Evolutionary conservation across 2,888 invertebrate genomes (phyloP).

Genomic region (Diogma glabrata): DNA sequence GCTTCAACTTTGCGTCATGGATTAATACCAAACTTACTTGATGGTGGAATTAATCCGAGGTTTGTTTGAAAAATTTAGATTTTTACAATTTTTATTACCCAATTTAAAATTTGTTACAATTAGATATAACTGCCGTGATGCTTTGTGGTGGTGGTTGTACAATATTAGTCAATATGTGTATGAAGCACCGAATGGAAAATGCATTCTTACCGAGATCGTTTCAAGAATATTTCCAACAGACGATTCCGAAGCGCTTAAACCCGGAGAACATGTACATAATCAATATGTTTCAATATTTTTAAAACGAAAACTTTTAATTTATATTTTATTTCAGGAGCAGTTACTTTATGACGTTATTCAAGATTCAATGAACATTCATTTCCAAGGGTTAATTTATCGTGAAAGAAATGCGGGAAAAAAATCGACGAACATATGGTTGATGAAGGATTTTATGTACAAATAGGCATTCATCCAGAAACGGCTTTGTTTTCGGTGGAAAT

Average conservation of each 20-base stretch:
- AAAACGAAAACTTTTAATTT: neutral
- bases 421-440: constrained; percentile 97
- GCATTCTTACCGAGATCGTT: constrained; percentile 66
- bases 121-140: constrained; percentile 89
- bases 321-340: constrained; percentile 51
- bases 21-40: constrained; percentile 91
- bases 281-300: neutral
- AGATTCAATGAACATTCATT: constrained; percentile 84
- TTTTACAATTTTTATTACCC: neutral
- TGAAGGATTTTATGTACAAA: constrained; percentile 84
- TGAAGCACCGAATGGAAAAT: constrained; percentile 62
- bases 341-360: constrained; percentile 80
- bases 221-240: constrained; percentile 81
- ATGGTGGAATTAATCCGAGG: constrained; percentile 69
- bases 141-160: constrained; percentile 98
- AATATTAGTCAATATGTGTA: constrained; percentile 72
- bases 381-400: constrained; percentile 80
- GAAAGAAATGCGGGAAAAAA: constrained; percentile 85
- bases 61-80: too few species aligned
- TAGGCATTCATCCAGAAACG: constrained; percentile 87
- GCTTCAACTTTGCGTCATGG: constrained; percentile 92
- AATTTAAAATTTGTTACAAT: too few species aligned
- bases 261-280: constrained; percentile 34
- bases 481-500: constrained; percentile 85
- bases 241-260: constrained; percentile 56